Conservation (phyloP, 2,888 invertebrate genomes). For the Hypsopygia costalis region DNA sequence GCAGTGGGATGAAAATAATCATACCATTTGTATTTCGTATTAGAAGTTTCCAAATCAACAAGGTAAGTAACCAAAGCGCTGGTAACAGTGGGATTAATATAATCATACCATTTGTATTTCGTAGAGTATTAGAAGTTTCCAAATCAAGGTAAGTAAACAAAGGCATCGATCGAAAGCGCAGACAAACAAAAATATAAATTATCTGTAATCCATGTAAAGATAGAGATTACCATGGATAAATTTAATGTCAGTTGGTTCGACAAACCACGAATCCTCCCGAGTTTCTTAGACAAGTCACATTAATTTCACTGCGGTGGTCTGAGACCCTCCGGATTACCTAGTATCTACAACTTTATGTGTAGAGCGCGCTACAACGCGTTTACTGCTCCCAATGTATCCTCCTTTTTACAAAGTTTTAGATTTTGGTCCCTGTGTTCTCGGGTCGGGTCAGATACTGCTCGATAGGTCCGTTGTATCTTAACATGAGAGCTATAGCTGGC, state of each 20-base stretch:
- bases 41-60: too few species aligned
- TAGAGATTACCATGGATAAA: neutral
- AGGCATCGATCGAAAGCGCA: neutral
- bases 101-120: neutral
- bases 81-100: too few species aligned
- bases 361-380: neutral
- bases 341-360: neutral
- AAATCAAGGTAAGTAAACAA: neutral
- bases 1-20: too few species aligned
- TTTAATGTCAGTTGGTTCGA: neutral
- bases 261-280: neutral
- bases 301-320: neutral
- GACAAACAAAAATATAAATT: conserved; percentile 2
- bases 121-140: neutral
- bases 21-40: too few species aligned
- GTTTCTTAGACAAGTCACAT: neutral
- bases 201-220: neutral
- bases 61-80: too few species aligned
- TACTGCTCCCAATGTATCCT: neutral
- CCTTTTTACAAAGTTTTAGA: neutral
- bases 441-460: neutral
- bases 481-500: neutral
- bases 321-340: neutral
- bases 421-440: neutral
- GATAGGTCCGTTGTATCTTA: too few species aligned